phyloP scores from a whole-genome alignment of 2,797 vertebrate genomes.

The Potorous gilbertii region DNA sequence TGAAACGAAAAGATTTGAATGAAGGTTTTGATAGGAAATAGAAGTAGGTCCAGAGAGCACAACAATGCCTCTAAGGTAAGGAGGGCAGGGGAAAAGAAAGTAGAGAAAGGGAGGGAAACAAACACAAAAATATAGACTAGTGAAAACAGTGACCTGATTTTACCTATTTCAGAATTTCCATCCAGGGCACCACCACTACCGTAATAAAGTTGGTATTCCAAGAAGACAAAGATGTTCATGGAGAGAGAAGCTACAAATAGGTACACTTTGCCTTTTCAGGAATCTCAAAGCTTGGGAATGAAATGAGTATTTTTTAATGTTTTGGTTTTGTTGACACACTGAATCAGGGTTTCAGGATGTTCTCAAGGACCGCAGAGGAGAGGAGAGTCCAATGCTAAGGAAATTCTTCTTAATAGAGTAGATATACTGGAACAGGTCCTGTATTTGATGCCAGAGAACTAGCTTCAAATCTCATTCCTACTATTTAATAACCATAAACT shows the following conservation, averaged over 20 bases:
- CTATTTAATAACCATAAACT: background rate
- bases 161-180: background rate
- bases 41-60: background rate
- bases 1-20: background rate
- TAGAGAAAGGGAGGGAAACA: background rate
- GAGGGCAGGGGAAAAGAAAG: background rate
- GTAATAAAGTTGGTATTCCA: background rate
- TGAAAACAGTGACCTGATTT: background rate
- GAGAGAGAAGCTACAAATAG: background rate
- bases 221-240: background rate
- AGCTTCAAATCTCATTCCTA: background rate
- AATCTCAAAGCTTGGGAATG: background rate
- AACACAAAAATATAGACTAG: background rate
- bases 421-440: background rate
- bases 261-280: background rate
- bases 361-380: background rate
- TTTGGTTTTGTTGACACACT: background rate
- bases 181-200: background rate
- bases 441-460: background rate
- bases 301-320: conserved; percentile 24
- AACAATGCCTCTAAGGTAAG: background rate
- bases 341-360: background rate
- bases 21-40: conserved; percentile 35
- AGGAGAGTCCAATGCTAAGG: background rate
- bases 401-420: background rate